A percentile compares a stretch with the other conserved stretches of the same genome.
Evolutionary conservation across 2,113 vertebrate genomes (phyloP).

Genomic region (Cyprinodon brontotheroides): DNA sequence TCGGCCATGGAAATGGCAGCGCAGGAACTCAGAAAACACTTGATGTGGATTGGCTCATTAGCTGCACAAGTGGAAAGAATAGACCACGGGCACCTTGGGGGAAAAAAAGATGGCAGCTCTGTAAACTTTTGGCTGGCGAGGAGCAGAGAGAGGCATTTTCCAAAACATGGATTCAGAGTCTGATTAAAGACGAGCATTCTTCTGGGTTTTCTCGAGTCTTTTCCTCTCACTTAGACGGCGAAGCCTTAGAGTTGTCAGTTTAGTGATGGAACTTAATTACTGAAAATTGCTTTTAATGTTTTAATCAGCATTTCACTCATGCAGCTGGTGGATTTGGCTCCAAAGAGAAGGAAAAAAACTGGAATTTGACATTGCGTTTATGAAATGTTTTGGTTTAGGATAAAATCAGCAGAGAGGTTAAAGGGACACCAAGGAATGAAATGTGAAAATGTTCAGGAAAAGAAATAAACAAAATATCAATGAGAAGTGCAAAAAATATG

Average conservation of each 20-base stretch:
- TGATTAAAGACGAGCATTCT: slow-evolving; percentile 4
- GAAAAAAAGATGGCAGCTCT: slow-evolving; percentile 38
- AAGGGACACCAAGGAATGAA: background rate
- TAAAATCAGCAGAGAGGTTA: background rate
- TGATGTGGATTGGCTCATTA: slow-evolving; percentile 68
- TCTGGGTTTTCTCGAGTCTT: background rate
- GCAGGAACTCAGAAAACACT: slow-evolving; percentile 48
- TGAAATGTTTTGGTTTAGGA: background rate
- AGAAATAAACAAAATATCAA: background rate
- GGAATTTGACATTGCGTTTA: background rate
- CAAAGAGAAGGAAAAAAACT: background rate
- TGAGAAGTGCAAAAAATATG: background rate
- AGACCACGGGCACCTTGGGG: slow-evolving; percentile 50
- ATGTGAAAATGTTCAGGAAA: background rate
- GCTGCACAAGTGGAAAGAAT: slow-evolving; percentile 48
- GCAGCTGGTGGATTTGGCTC: slow-evolving; percentile 4
- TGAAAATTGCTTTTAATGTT: slow-evolving; percentile 1
- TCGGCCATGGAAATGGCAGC: slow-evolving; percentile 55
- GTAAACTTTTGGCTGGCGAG: background rate
- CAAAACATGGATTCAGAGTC: background rate
- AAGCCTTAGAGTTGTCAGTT: background rate
- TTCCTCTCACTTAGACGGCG: background rate
- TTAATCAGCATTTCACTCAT: slow-evolving; percentile 12
- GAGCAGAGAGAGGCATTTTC: background rate
- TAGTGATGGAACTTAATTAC: background rate